Percentiles rank a stretch among this genome's conserved stretches.
Conservation (phyloP, 2,797 vertebrate genomes). For the Dendrocincla tyrannina region DNA sequence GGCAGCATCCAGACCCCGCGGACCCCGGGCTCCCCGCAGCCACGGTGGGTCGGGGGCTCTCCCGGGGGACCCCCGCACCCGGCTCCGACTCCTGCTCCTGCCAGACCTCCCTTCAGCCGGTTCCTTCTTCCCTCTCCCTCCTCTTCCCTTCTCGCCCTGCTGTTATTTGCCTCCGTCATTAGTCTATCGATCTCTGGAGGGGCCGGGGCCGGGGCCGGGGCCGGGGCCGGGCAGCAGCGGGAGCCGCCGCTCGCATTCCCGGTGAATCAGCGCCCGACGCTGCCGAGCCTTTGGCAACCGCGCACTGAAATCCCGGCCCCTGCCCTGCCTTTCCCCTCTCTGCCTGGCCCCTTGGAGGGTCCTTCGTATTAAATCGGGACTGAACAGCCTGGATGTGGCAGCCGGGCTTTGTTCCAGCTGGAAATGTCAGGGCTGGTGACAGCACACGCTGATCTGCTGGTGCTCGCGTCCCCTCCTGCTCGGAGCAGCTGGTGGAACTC, state of each 20-base stretch:
- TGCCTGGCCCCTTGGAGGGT: not conserved
- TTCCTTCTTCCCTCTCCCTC: not conserved
- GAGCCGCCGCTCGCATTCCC: not conserved
- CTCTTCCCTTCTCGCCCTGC: not conserved
- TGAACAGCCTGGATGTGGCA: not conserved
- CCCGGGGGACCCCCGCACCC: accelerated
- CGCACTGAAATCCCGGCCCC: not conserved
- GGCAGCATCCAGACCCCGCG: accelerated
- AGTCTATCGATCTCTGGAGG: not conserved
- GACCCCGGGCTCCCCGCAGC: not conserved
- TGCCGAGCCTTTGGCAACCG: not conserved
- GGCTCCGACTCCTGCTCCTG: not conserved
- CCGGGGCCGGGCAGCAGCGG: not conserved
- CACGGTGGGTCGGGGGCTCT: accelerated
- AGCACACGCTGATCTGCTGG: accelerated
- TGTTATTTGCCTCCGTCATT: not conserved
- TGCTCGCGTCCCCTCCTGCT: not conserved
- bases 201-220: not conserved
- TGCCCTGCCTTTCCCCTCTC: not conserved
- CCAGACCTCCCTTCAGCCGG: not conserved
- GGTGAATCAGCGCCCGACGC: not conserved
- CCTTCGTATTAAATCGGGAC: accelerated
- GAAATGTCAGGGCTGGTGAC: not conserved
- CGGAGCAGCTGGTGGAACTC: not conserved
- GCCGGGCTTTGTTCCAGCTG: not conserved